Evolutionary conservation across 2,797 vertebrate species (phyloP).

Genomic region (Intellagama lesueurii): DNA sequence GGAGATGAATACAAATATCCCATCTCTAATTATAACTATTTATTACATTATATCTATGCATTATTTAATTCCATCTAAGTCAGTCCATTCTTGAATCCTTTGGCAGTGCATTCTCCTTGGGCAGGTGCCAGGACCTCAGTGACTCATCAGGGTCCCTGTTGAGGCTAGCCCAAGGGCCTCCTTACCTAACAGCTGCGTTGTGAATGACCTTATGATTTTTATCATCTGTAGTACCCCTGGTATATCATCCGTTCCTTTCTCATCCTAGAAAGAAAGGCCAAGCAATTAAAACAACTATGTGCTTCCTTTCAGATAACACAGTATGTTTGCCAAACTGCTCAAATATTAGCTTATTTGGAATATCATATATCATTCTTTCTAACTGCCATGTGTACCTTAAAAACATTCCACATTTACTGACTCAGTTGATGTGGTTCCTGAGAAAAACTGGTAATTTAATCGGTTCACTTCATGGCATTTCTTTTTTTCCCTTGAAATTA

Average conservation of each 20-base stretch:
- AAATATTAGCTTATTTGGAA: constrained; percentile 38
- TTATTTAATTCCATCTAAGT: neutral
- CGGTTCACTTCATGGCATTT: no score
- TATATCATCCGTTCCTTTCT: neutral
- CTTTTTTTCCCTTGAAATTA: no score
- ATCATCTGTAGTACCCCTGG: no score
- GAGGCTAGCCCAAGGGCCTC: neutral
- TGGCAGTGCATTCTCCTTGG: neutral
- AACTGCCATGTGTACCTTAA: constrained; percentile 14
- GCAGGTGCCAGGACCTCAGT: neutral
- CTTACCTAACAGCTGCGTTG: no score
- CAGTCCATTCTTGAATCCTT: neutral
- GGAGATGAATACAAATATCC: no score
- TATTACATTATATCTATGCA: neutral
- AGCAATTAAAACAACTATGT: neutral
- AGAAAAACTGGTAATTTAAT: neutral
- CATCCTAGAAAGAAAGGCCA: neutral
- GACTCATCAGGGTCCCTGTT: neutral
- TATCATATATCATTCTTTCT: constrained; percentile 19
- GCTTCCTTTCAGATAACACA: constrained; percentile 4
- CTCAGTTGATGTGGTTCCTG: constrained; percentile 25
- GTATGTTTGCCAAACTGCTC: neutral
- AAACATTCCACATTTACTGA: constrained; percentile 23
- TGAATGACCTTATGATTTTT: no score
- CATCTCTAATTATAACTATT: neutral